phyloP scores from a whole-genome alignment of 2,113 vertebrate genomes.

The Cyanoderma ruficeps region DNA sequence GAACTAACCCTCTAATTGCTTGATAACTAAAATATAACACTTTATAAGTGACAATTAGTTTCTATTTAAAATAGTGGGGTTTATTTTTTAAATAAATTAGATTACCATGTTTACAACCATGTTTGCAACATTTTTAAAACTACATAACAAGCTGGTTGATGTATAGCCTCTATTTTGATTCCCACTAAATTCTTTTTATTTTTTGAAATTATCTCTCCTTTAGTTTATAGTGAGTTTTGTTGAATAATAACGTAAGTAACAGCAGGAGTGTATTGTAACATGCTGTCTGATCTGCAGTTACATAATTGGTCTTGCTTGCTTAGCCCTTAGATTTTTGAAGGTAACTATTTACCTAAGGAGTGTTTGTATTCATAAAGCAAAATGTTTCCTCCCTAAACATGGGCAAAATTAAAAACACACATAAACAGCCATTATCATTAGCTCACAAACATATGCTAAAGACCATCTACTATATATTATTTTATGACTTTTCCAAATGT shows the following conservation, averaged over 20 bases:
- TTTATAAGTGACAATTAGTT: constrained; percentile 45
- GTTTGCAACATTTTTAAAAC: constrained; percentile 59
- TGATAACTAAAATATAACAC: constrained; percentile 51
- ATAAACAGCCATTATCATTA: constrained; percentile 96
- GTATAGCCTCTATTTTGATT: constrained; percentile 69
- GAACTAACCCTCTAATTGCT: constrained; percentile 28
- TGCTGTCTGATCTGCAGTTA: constrained; percentile 71
- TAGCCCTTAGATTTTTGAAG: constrained; percentile 76
- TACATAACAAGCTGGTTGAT: constrained; percentile 60
- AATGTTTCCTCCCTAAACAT: constrained; percentile 76
- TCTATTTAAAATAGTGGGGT: constrained; percentile 54
- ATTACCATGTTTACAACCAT: constrained; percentile 51
- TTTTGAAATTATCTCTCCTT: constrained; percentile 80
- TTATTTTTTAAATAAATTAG: constrained; percentile 3
- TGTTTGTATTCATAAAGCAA: constrained; percentile 81
- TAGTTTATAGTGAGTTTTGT: constrained; percentile 82
- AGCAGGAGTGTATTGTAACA: constrained; percentile 71
- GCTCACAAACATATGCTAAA: constrained; percentile 95
- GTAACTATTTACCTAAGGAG: constrained; percentile 73
- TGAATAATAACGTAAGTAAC: constrained; percentile 82
- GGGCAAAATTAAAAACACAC: constrained; percentile 82
- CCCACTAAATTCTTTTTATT: constrained; percentile 74
- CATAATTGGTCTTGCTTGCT: constrained; percentile 73
- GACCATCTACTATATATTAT: constrained; percentile 95
- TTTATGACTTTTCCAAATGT: constrained; percentile 93